These are phyloP conservation scores for Cyphomyrus plagiostoma DNA, from an alignment of 2,113 vertebrate species.

Conservation along the genomic window DNA sequence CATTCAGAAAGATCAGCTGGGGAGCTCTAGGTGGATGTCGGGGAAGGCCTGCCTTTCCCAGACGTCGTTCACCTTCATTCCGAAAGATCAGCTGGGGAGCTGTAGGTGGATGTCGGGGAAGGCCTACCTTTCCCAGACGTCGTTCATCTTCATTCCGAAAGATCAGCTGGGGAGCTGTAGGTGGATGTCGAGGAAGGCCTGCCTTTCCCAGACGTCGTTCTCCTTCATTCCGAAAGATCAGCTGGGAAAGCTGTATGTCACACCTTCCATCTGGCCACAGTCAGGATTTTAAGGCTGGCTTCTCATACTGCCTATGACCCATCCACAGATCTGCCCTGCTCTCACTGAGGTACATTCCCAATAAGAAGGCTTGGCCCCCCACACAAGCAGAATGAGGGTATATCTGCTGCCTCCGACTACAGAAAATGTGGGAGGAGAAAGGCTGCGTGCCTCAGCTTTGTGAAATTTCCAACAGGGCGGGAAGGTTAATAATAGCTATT, in stretches of 20 bases:
- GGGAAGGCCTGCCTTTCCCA: no score
- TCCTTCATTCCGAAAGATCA: not conserved
- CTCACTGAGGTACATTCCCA: not conserved
- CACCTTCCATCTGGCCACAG: not conserved
- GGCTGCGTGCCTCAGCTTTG: not conserved
- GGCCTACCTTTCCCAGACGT: not conserved
- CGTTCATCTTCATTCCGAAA: not conserved
- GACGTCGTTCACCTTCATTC: no score
- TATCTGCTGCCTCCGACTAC: not conserved
- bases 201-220: no score
- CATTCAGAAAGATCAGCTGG: no score
- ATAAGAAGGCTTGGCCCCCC: not conserved
- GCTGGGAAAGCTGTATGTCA: not conserved
- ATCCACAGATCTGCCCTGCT: not conserved
- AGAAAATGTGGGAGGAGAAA: not conserved
- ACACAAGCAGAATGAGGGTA: not conserved
- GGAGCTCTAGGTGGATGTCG: no score
- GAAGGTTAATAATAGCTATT: not conserved
- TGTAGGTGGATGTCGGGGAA: no score
- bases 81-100: no score
- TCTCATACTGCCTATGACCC: not conserved
- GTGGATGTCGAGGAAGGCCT: no score
- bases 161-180: not conserved
- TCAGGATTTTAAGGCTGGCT: not conserved
- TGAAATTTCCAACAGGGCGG: not conserved